Base-by-base conservation (phyloP, 2,797 vertebrate genomes). In the Eleutherodactylus coqui region DNA sequence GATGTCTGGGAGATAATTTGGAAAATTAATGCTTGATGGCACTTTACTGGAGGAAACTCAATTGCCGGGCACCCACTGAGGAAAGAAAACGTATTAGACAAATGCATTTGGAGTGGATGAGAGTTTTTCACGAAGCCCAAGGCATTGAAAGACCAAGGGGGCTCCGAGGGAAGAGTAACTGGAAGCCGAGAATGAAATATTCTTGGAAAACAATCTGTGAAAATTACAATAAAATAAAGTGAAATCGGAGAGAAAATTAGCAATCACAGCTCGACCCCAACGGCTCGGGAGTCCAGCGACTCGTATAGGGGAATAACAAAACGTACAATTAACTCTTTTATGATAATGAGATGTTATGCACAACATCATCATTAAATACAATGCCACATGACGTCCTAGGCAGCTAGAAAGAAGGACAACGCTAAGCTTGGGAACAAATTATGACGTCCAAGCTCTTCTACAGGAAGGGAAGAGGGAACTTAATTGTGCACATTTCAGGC, bases 101-200 rank as follows among this genome's bases (percentile, higher is more conserved):
- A 51, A 75, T 49, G 75, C 29, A 49, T 19, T 34, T 75, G 49
- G 29, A 76, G 75, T 36, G 47, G 75, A 34, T 76, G 29, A 76
- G 70, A 73, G 49, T 21, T 29, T 34, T 51, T 29, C 19, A 73
- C 29, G 32, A 51, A 75, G 29, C 29, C 36, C 29, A 36, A 76
- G 45, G 47, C 73, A 29, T 14, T 32, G 17, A 76, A 49, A 4
- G 10, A 76, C 4, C 9, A 21, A 19, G 19, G 6, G 32, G 75
- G 27, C 58, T 29, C 2, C 34, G 5, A 36, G 0, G 1, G 27
- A 1, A 34, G 73, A 75, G 45, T 51, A 45, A 75, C 8, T 34
- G n/a, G 7, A 32, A 51, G 27, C 24, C 53, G 75, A 76, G 32
- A 3, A 49, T 19, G 29, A 32, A 34, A 27, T 34, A 32, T 76